Percentiles rank a stretch among this genome's conserved stretches.
phyloP scores from a whole-genome alignment of 2,113 vertebrate genomes.

The Aspiorhynchus laticeps region DNA sequence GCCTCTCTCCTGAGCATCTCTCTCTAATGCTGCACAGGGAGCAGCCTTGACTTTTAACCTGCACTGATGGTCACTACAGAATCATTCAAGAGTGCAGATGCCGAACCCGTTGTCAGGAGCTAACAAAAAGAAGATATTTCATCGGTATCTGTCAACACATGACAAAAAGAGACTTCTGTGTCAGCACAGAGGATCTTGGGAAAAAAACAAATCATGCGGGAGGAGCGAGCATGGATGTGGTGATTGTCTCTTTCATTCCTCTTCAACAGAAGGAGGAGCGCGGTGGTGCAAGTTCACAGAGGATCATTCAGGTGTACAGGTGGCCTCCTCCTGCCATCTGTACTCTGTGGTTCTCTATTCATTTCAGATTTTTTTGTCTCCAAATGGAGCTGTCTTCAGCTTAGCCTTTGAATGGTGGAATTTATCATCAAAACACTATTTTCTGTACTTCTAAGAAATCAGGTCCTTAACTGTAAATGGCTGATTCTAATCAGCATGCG shows the following conservation, averaged over 20 bases:
- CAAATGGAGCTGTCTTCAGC: conserved; percentile 17
- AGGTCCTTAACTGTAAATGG: conserved; percentile 22
- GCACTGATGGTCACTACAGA: not conserved
- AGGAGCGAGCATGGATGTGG: not conserved
- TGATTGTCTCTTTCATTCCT: conserved; percentile 35
- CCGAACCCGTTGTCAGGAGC: not conserved
- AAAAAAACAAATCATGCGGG: not conserved
- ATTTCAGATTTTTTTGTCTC: not conserved
- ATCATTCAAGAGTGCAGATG: not conserved
- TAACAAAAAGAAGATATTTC: not conserved
- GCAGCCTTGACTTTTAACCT: not conserved
- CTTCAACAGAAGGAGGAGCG: conserved; percentile 9
- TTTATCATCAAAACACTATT: conserved; percentile 1
- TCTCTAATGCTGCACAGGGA: not conserved
- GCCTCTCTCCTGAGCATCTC: not conserved
- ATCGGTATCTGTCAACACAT: not conserved
- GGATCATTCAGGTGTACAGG: conserved; percentile 14
- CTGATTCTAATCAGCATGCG: conserved; percentile 15
- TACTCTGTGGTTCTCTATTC: not conserved
- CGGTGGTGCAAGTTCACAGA: not conserved
- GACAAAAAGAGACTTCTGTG: conserved; percentile 1
- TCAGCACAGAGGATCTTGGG: not conserved
- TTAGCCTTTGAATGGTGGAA: conserved; percentile 10
- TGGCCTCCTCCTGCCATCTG: conserved; percentile 8
- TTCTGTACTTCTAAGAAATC: conserved; percentile 5